Evolutionary conservation across 2,797 vertebrate species (phyloP).

Genomic region (Paramormyrops hopkinsi): DNA sequence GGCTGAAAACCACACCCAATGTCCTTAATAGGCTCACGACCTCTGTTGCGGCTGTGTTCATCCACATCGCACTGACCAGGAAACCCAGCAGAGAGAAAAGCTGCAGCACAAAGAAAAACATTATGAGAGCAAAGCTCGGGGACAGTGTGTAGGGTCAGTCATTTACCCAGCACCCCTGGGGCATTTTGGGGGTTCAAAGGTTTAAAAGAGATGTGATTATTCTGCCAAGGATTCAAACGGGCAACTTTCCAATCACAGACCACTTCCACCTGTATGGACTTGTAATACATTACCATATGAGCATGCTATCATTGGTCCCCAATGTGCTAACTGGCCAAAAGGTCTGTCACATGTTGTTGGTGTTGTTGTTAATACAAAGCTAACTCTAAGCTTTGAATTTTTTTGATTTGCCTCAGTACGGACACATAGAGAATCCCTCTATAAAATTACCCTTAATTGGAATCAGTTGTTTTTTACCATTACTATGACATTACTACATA

Average conservation of each 20-base stretch:
- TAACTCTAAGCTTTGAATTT: neutral
- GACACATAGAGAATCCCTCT: neutral
- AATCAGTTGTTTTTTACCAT: neutral
- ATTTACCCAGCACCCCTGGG: neutral
- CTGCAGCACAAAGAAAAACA: slow-evolving; percentile 47
- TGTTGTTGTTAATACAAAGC: neutral
- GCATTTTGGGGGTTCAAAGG: neutral
- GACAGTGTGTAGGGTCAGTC: neutral
- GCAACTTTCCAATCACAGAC: neutral
- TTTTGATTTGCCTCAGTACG: neutral
- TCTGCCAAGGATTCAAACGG: neutral
- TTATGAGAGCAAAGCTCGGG: neutral
- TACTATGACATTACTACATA: too few relatives aligned
- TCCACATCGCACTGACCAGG: slow-evolving; percentile 83
- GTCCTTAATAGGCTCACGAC: slow-evolving; percentile 85
- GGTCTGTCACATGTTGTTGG: neutral
- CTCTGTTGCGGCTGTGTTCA: slow-evolving; percentile 78
- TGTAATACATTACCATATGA: neutral
- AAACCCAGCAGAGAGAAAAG: slow-evolving; percentile 86
- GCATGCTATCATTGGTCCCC: neutral
- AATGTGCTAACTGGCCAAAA: neutral
- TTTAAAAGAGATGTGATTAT: neutral
- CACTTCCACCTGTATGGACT: neutral
- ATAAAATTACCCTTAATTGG: neutral
- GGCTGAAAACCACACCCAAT: slow-evolving; percentile 76